These are phyloP conservation scores for Brachionus koreanus DNA, from an alignment of 1,140 invertebrate genomes.

Conservation along the genomic window DNA sequence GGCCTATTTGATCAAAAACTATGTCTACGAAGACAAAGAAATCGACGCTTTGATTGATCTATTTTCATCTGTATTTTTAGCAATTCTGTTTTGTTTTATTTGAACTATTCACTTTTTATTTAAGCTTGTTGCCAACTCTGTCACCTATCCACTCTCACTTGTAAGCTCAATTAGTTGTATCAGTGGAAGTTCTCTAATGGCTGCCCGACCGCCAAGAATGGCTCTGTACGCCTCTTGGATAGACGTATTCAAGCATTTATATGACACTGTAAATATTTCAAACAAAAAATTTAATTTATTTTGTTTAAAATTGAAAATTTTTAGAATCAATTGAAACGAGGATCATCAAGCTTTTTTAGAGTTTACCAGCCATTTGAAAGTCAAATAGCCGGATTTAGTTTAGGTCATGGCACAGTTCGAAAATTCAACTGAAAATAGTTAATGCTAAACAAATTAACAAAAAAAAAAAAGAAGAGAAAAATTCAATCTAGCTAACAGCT, in stretches of 20 bases:
- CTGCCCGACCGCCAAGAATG: constrained; percentile 24
- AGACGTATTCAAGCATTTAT: constrained; percentile 20
- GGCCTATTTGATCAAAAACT: constrained; percentile 12
- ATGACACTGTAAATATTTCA: constrained; percentile 16
- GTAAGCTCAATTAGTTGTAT: constrained; percentile 35
- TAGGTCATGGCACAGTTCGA: background rate
- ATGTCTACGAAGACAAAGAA: constrained; percentile 9
- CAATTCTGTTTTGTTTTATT: background rate
- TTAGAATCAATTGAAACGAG: constrained; percentile 38
- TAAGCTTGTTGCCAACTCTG: background rate
- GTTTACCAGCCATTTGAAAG: background rate
- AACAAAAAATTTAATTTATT: background rate
- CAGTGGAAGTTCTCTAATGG: background rate
- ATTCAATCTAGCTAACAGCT: background rate
- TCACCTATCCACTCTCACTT: constrained; percentile 35
- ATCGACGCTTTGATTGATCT: constrained; percentile 33
- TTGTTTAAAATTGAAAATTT: background rate
- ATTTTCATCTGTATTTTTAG: background rate
- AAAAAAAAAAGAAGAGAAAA: background rate
- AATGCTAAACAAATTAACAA: background rate
- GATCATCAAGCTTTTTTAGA: constrained; percentile 31
- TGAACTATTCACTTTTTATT: background rate
- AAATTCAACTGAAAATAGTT: background rate
- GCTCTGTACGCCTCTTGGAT: constrained; percentile 17
- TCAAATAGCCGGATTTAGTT: background rate